Base-by-base conservation (phyloP, 2,888 invertebrate species). In the Eucera pruinosa region DNA sequence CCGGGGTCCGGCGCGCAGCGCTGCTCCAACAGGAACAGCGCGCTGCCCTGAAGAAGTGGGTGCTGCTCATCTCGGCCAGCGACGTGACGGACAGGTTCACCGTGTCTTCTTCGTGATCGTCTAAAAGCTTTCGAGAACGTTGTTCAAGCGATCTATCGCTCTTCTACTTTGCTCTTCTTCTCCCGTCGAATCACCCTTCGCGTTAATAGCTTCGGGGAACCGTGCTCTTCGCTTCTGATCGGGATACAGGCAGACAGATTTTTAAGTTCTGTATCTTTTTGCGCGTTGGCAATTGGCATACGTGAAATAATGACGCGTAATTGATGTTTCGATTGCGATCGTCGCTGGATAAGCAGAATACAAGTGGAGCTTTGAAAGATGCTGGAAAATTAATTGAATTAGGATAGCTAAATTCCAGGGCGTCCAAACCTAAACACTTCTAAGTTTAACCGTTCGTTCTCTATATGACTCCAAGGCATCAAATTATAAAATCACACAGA, bases 81-180 rank as follows among this genome's bases (percentile, higher is more conserved):
- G 79, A 83, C 85, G 77, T 88, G 89, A 89, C 86, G 81, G 89
- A 89, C 89, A 87, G 88, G 86, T 87, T 86, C 88, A 84, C 82
- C 84, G 84, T 80, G 76, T 79, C 82, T 84, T 82, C 69, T 80
- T 77, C 76, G 71, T 81, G 84, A 86, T 86, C 83, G 81, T 86
- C 86, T 87, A 85, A 88, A 88, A 88, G 86, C 88, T 87, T 85
- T 83, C 83, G 82, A 84, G 87, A 58, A 67, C 77, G 73, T 50
- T 57, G 70, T 65, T 18, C 52, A 57, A 52, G 50, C 68, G 70
- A 57, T 65, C 65, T 30, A 43, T 50, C 57, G 41, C 13, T 54
- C 45, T 3, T 20, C 36, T 25, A 13, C 20, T 45, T 41, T 20
- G 25, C 41, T 71, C 61, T 52, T 70, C 61, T 64, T 58, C 45